Evolutionary conservation across 2,888 invertebrate species (phyloP).

Genomic region (Gibbula magus): DNA sequence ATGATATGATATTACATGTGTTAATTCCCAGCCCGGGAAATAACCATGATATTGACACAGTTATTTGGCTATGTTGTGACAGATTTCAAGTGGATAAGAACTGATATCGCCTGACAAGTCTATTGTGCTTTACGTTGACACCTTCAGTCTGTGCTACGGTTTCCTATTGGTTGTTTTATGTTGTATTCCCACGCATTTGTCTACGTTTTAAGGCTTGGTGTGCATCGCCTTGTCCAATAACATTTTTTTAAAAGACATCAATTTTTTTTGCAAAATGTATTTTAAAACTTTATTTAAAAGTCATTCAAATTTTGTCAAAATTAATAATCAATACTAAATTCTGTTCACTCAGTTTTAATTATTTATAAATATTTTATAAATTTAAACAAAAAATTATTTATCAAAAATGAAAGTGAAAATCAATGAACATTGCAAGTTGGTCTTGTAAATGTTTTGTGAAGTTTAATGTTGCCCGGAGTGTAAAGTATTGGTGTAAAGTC

Average conservation of each 20-base stretch:
- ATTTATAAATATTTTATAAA: too few species aligned
- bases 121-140: constrained; percentile 18
- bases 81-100: background rate
- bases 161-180: constrained; percentile 19
- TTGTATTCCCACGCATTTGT: constrained; percentile 17
- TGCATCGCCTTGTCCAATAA: background rate
- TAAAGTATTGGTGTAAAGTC: too few species aligned
- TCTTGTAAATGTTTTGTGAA: constrained; percentile 9
- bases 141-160: background rate
- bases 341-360: too few species aligned
- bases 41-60: too few species aligned
- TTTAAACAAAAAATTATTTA: too few species aligned
- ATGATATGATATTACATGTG: too few species aligned
- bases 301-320: background rate
- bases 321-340: background rate
- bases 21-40: too few species aligned
- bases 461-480: background rate
- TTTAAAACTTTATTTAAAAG: background rate
- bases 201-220: background rate
- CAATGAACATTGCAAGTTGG: background rate
- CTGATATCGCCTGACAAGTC: constrained; percentile 5
- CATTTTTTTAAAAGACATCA: background rate
- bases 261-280: background rate
- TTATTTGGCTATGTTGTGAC: background rate
- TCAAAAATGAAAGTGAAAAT: too few species aligned